Base-by-base conservation (phyloP, 2,888 invertebrate species). In the Bombylius major region DNA sequence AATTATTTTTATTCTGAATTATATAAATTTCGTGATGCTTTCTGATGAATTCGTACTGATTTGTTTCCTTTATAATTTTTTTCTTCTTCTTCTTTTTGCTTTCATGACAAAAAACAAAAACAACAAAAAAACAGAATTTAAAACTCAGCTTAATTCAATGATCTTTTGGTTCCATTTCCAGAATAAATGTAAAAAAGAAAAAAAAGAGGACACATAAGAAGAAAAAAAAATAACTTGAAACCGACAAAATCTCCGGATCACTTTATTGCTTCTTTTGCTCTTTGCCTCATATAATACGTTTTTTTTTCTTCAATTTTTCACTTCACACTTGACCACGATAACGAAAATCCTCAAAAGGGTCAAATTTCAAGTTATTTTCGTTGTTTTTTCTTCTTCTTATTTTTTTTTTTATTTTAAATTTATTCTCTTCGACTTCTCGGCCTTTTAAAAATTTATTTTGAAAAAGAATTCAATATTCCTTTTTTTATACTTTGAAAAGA, bases 291-390 rank as follows among this genome's bases (percentile, higher is more conserved):
- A 36, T 36, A 36, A 36, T 36, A 36, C 8, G 4, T 36, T 14
- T 5, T 45, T 14, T 55, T 46, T 50, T 36, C 50, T 50, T 46
- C 3, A 23, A 23, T 23, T 23, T 23, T 23, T 23, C 23, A 23
- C 23, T 49, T 55, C 50, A 55, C 55, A 50, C 55, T 55, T 55
- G 50, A 55, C 55, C 55, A 55, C 55, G 50, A 55, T 44, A 55
- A 55, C 50, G 50, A 55, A 55, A 55, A 55, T 50, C 55, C 50
- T 55, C 50, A 55, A 50, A 55, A 55, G 47, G 50, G 55, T 55
- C 55, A 50, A 48, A 50, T 55, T 55, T 55, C 55, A 50, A 44
- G 50, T 50, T 50, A 46, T 50, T 45, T 45, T 45, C 5, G 6
- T 14, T 11, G n/a, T 14, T 14, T 11, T 45, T 45, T 45, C 3